Evolutionary conservation across 2,888 invertebrate genomes (phyloP), one percentile per base, ranked within the genome.

Genomic region (Tenodera sinensis): DNA sequence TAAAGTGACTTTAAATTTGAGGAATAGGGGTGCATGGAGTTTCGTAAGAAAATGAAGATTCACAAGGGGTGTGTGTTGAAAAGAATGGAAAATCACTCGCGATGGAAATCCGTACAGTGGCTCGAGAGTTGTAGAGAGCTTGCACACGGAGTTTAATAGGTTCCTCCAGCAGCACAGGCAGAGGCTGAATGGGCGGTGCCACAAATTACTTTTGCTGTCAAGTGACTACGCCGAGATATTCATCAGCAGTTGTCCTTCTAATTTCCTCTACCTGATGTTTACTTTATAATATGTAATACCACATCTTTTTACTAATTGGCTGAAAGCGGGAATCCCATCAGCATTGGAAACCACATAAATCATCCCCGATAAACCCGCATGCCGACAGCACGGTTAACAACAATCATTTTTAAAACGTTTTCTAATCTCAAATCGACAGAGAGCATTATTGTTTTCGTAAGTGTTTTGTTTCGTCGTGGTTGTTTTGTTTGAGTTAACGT

Each of bases 301-400:
- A 87, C 87, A 47, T 85, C 88, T 89, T 89, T 71, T 85, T 88
- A 89, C 89, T 89, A 89, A 89, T 89, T 89, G 89, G 87, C 87
- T 87, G 81, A 87, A 82, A 34, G 87, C 54, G 54, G 54, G 54
- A 30, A 87, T 82, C 34, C 87, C 42, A 87, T 34, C 71, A 86
- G 28, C 86, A 86, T 54, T 54, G 86, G 54, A 86, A 81, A 87
- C 87, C 30, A 8, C 30, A 87, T 87, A 87, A 87, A 87, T 87
- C 87, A 87, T 87, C 28, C 12, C 28, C 14, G 54, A 71, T 71
- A 71, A 71, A 71, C 54, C 54, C 54, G 83, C 28, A 30, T n/a
- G 20, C 28, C 83, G n/a, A 30, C 83, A 30, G 83, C 20, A 83
- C 20, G n/a, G 30, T 27, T 20, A 30, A 88, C 83, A 84, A 83